Evolutionary conservation across 2,797 vertebrate species (phyloP), one percentile per base, ranked within the genome.

Genomic region (Leptatherina wallacei): DNA sequence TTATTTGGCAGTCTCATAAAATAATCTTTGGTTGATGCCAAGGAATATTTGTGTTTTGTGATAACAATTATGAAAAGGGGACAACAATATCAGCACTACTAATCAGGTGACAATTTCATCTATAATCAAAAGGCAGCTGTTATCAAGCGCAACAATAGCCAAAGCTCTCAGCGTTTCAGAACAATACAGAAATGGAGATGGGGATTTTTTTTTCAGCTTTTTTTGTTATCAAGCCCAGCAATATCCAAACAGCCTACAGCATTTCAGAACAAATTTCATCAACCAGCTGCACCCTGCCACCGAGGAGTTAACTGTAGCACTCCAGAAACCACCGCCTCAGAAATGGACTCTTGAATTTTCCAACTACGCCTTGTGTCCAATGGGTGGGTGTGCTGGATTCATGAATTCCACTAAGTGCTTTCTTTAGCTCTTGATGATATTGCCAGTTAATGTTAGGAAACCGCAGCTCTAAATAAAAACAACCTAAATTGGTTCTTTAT

Each of bases 261-360:
- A 36, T 61, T 78, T 81, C 47, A 78, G 63, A 73, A 75, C 55
- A 69, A 65, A 77, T 78, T 51, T 58, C 32, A 61, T 81, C 65
- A 55, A 69, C 61, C 18, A 22, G 10, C 57, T 59, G 20, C 71
- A 61, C 20, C 49, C 65, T 40, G 61, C 40, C 56, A 75, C 69
- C 55, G 40, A 84, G 63, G 61, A 69, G 65, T 40, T 81, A 74
- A 83, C 61, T 66, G 57, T 59, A 65, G 70, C 62, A 40, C 24
- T 78, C 65, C 40, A 69, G 68, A 85, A 77, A 85, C 77, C 76
- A 86, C 77, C 75, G 78, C 82, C 63, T 78, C 54, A 80, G 76
- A 81, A 71, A 77, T 62, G 59, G 68, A 78, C 69, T 77, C 55
- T 63, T 36, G 44, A 47, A 47, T 82, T 71, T 56, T 82, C 61